A percentile compares a stretch with the other conserved stretches of the same genome.
Evolutionary conservation across 2,797 vertebrate genomes (phyloP).

Genomic region (Rousettus madagascariensis): DNA sequence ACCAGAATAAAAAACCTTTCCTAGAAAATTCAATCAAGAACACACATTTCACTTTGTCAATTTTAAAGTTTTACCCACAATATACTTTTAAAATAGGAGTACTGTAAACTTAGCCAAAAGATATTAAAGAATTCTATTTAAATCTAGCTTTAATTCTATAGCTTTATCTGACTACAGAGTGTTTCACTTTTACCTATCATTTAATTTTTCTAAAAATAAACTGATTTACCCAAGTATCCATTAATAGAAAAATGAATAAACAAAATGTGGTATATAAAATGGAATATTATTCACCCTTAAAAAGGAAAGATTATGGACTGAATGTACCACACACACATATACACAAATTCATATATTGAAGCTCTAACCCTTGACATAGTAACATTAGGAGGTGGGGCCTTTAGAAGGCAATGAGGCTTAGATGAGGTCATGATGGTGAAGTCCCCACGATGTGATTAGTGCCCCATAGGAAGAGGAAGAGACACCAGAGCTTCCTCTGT

Average conservation of each 20-base stretch:
- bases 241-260: not conserved
- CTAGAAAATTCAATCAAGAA: not conserved
- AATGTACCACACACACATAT: not conserved
- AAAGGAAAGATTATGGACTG: not conserved
- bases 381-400: not conserved
- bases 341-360: not conserved
- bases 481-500: not conserved
- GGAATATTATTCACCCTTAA: not conserved
- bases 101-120: constrained; percentile 2
- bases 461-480: not conserved
- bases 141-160: not conserved
- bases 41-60: not conserved
- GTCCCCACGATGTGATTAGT: not conserved
- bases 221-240: not conserved
- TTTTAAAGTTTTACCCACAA: not conserved
- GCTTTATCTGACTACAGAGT: not conserved
- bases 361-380: not conserved
- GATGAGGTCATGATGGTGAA: not conserved
- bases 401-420: not conserved
- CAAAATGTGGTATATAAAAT: not conserved
- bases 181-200: not conserved
- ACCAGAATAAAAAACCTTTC: not conserved
- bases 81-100: constrained; percentile 27
- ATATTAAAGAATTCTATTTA: not conserved
- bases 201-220: constrained; percentile 32